These are phyloP conservation scores for Agrotis segetum DNA, from an alignment of 2,888 invertebrate species.

Conservation along the genomic window DNA sequence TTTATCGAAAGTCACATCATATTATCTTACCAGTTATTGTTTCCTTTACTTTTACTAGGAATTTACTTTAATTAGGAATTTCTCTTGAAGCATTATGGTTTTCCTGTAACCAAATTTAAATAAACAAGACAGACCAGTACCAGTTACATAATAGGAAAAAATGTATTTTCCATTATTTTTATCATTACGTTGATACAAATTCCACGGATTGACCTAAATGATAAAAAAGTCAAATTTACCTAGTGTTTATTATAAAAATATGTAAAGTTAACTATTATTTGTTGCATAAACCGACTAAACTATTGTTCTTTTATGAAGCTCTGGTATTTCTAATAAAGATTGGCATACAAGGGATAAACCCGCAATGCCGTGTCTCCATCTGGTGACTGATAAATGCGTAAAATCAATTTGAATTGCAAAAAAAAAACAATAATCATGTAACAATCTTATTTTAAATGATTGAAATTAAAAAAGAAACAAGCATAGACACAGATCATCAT, in stretches of 20 bases:
- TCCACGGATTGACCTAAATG: slow-evolving; percentile 9
- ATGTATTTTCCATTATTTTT: neutral
- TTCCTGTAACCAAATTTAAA: neutral
- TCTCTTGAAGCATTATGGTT: neutral
- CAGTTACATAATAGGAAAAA: slow-evolving; percentile 2
- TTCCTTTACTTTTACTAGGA: neutral
- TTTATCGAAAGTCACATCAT: neutral
- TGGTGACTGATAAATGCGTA: no score
- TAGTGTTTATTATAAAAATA: neutral
- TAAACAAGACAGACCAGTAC: neutral
- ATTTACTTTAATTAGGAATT: neutral
- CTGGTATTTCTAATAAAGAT: neutral
- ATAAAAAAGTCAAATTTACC: slow-evolving; percentile 11
- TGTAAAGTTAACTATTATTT: neutral
- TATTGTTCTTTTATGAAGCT: neutral
- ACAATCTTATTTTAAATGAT: no score
- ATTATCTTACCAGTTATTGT: neutral
- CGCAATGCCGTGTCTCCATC: neutral
- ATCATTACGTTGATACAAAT: neutral
- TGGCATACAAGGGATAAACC: neutral
- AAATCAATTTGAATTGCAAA: neutral
- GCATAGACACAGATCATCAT: neutral
- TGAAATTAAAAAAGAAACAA: neutral
- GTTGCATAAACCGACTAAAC: neutral
- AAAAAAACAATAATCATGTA: neutral